These are phyloP conservation scores for Brachylomia viminalis DNA, from an alignment of 2,888 invertebrate species.

Conservation along the genomic window DNA sequence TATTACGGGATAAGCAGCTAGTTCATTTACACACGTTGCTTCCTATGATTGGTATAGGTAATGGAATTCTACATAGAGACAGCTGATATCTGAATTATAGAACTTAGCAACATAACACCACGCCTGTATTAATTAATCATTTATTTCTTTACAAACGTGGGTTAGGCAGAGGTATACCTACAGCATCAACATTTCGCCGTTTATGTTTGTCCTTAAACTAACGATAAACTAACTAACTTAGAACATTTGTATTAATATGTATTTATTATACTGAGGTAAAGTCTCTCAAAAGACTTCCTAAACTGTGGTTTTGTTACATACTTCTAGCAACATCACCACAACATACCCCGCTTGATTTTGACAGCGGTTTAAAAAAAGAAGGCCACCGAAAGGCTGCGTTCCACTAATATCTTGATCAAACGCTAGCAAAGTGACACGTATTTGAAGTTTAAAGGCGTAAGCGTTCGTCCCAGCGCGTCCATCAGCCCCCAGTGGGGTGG, in stretches of 20 bases:
- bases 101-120: neutral
- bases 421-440: slow-evolving; percentile 63
- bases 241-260: neutral
- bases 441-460: slow-evolving; percentile 70
- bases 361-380: slow-evolving; percentile 58
- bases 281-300: slow-evolving; percentile 4
- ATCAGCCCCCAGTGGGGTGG: slow-evolving; percentile 60
- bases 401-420: slow-evolving; percentile 63
- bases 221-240: neutral
- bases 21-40: neutral
- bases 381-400: slow-evolving; percentile 48
- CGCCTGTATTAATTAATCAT: neutral
- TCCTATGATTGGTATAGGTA: neutral
- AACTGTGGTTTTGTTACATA: neutral
- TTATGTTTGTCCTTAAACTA: neutral
- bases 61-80: neutral
- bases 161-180: neutral
- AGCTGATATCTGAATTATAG: neutral
- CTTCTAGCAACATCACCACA: neutral
- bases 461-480: slow-evolving; percentile 65
- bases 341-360: slow-evolving; percentile 20
- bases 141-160: neutral
- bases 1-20: no score
- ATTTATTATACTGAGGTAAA: neutral
- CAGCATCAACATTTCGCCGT: neutral